A percentile compares a stretch with the other conserved stretches of the same genome.
Evolutionary conservation across 2,888 invertebrate species (phyloP).

Genomic region (Ditula angustiorana): DNA sequence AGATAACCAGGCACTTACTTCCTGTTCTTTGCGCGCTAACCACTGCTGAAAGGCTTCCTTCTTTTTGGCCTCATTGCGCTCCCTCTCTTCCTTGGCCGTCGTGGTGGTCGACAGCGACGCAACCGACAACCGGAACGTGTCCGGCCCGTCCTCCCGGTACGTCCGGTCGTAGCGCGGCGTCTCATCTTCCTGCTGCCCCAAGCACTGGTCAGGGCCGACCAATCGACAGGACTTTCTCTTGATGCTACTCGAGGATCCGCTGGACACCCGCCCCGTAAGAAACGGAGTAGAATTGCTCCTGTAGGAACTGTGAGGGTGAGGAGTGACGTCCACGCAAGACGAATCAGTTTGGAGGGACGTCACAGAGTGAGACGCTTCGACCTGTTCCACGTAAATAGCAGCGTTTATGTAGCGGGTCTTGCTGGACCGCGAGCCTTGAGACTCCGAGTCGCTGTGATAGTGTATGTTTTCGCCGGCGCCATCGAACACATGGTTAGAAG

Average conservation of each 20-base stretch:
- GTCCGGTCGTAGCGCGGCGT: constrained; percentile 66
- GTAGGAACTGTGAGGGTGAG: constrained; percentile 76
- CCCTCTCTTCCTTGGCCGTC: constrained; percentile 77
- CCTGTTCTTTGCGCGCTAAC: constrained; percentile 75
- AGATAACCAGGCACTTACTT: constrained; percentile 55
- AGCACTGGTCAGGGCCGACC: constrained; percentile 44
- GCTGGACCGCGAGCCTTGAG: constrained; percentile 68
- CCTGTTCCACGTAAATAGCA: constrained; percentile 85
- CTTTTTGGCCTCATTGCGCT: constrained; percentile 69
- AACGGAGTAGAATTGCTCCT: constrained; percentile 78
- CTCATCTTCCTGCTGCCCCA: constrained; percentile 52
- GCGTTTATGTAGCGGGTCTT: constrained; percentile 86
- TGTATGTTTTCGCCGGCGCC: constrained; percentile 77
- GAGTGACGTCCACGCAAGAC: constrained; percentile 68
- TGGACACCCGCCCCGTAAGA: constrained; percentile 70
- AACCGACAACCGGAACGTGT: constrained; percentile 78
- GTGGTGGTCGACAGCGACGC: constrained; percentile 75
- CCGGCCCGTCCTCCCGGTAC: constrained; percentile 72
- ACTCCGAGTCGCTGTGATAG: constrained; percentile 77
- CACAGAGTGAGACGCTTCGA: constrained; percentile 72
- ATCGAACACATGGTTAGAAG: constrained; percentile 74
- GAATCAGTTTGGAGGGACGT: constrained; percentile 70
- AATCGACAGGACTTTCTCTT: constrained; percentile 75
- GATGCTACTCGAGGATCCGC: constrained; percentile 65
- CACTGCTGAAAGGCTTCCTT: constrained; percentile 76